phyloP scores from a whole-genome alignment of 2,888 invertebrate genomes.

The Amblyteles armatorius region DNA sequence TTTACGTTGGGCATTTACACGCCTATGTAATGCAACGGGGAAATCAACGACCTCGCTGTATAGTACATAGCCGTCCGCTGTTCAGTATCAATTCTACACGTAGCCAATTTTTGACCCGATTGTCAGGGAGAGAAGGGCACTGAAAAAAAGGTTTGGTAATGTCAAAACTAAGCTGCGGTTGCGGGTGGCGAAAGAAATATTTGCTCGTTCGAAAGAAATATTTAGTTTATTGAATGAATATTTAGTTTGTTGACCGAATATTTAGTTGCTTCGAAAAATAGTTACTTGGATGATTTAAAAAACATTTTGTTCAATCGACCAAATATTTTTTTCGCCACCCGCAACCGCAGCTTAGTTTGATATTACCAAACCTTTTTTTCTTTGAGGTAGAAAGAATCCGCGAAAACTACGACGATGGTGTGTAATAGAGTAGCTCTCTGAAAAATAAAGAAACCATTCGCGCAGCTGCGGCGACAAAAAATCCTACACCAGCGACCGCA shows the following conservation, averaged over 20 bases:
- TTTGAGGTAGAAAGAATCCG: background rate
- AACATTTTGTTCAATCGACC: no score
- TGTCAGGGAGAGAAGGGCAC: conserved; percentile 16
- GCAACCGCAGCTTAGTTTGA: no score
- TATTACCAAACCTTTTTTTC: no score
- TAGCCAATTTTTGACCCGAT: conserved; percentile 39
- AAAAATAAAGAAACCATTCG: background rate
- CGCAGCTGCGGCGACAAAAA: background rate
- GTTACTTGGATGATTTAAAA: no score
- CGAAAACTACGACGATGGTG: background rate
- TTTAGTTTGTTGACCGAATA: no score
- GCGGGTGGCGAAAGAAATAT: no score
- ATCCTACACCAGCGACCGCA: background rate
- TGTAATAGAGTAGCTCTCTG: background rate
- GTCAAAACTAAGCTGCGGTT: no score
- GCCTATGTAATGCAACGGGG: conserved; percentile 15
- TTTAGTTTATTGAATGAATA: no score
- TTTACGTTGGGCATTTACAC: background rate
- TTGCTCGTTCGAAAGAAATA: no score
- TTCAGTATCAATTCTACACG: conserved; percentile 33
- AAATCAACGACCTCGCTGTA: conserved; percentile 8
- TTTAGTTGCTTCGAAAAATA: no score
- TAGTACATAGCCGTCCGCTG: conserved; percentile 20
- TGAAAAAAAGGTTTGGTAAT: no score
- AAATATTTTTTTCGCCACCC: no score